Evolutionary conservation across 2,888 invertebrate genomes (phyloP).

Genomic region (Catocala sponsa): DNA sequence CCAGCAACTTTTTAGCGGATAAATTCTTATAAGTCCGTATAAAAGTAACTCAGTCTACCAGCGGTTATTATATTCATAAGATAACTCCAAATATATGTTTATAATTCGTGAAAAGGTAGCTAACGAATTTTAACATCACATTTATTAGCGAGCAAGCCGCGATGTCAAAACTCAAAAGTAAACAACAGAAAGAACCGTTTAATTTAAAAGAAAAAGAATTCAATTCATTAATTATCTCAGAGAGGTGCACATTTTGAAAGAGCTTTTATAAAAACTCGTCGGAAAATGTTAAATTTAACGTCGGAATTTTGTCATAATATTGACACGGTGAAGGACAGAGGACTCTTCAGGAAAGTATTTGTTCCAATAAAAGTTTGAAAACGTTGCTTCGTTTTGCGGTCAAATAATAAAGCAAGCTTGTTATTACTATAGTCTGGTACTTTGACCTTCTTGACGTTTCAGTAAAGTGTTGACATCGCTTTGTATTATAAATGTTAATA

Average conservation of each 20-base stretch:
- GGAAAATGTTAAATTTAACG: conserved; percentile 8
- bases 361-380: conserved; percentile 6
- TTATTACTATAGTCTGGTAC: background rate
- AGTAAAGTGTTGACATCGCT: too few relatives aligned
- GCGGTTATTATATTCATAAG: too few relatives aligned
- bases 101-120: too few relatives aligned
- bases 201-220: conserved; percentile 13
- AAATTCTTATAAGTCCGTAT: too few relatives aligned
- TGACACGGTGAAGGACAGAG: conserved; percentile 7
- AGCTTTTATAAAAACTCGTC: conserved; percentile 17
- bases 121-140: too few relatives aligned
- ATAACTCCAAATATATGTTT: too few relatives aligned
- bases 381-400: conserved; percentile 7
- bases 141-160: too few relatives aligned
- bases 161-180: background rate
- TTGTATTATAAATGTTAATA: too few relatives aligned
- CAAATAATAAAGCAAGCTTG: conserved; percentile 2
- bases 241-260: conserved; percentile 10
- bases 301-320: conserved; percentile 17
- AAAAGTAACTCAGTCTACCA: too few relatives aligned
- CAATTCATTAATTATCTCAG: conserved; percentile 11
- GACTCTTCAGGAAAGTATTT: conserved; percentile 3
- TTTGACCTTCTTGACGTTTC: too few relatives aligned
- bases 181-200: background rate
- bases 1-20: too few relatives aligned